Conservation (phyloP, 2,113 vertebrate genomes). For the Bostrychus sinensis region DNA sequence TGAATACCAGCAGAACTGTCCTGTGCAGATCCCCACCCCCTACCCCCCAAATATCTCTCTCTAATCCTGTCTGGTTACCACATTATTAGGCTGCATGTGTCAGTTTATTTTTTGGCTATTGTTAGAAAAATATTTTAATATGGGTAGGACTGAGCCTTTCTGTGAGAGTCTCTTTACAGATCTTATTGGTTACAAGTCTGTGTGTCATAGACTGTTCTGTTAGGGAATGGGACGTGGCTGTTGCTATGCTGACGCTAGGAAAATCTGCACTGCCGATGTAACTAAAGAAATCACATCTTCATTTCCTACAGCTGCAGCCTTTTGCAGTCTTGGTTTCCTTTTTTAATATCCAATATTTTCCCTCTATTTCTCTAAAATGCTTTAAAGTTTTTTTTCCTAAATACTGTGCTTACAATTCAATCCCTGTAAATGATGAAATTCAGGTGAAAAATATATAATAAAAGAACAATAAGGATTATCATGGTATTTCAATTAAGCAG, state of each 20-base stretch:
- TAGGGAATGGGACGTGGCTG: constrained; percentile 71
- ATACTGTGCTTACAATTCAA: constrained; percentile 34
- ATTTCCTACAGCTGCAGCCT: constrained; percentile 58
- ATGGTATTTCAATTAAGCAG: constrained; percentile 49
- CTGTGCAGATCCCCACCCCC: constrained; percentile 19
- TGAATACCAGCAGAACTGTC: constrained; percentile 37
- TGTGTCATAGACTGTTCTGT: constrained; percentile 72
- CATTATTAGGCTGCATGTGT: constrained; percentile 42
- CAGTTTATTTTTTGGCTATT: constrained; percentile 42
- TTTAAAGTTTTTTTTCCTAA: constrained; percentile 27
- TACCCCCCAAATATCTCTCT: constrained; percentile 21
- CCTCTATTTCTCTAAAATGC: background rate
- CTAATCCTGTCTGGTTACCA: constrained; percentile 67
- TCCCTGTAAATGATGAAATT: constrained; percentile 1
- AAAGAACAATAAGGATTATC: constrained; percentile 52
- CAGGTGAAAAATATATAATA: constrained; percentile 23
- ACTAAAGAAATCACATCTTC: constrained; percentile 71
- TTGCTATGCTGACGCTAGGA: constrained; percentile 76
- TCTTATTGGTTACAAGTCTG: constrained; percentile 75
- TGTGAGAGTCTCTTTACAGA: constrained; percentile 60
- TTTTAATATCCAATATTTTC: constrained; percentile 26
- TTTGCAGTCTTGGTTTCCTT: constrained; percentile 29
- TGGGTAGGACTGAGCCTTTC: constrained; percentile 44
- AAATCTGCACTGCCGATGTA: constrained; percentile 72
- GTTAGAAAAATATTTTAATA: constrained; percentile 43